These are phyloP conservation scores for Cancer borealis DNA, from an alignment of 2,888 invertebrate species.

Conservation along the genomic window DNA sequence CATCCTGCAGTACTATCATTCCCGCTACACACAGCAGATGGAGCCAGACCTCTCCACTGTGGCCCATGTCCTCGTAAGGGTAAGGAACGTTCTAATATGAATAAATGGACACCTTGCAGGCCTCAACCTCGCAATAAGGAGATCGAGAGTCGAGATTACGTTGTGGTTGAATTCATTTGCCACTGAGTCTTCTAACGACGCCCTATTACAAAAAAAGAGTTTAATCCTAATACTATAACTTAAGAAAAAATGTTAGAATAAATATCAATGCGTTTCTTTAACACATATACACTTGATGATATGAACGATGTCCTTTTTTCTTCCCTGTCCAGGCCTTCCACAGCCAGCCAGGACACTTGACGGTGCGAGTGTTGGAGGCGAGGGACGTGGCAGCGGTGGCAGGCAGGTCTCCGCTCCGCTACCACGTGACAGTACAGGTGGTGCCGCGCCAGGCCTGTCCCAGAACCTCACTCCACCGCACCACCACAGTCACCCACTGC, in stretches of 20 bases:
- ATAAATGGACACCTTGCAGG: background rate
- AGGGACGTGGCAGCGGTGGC: background rate
- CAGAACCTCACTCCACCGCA: slow-evolving; percentile 29
- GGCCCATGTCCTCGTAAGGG: slow-evolving; percentile 56
- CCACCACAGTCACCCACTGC: slow-evolving; percentile 7
- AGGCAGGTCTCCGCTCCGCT: background rate
- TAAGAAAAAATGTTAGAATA: no score
- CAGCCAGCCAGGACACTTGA: slow-evolving; percentile 54
- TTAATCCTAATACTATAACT: no score
- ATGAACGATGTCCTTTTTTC: background rate
- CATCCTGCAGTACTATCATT: slow-evolving; percentile 57
- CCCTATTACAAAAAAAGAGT: no score
- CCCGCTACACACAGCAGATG: background rate
- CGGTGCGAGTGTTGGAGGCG: slow-evolving; percentile 48
- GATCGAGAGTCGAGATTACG: no score
- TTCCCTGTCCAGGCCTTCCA: slow-evolving; percentile 29
- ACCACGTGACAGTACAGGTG: slow-evolving; percentile 49
- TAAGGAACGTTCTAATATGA: background rate
- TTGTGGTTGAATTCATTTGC: no score
- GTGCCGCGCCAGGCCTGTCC: slow-evolving; percentile 46
- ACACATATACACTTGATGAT: background rate
- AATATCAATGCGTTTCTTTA: background rate
- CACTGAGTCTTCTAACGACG: no score
- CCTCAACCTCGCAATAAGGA: background rate
- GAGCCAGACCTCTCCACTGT: background rate